Evolutionary conservation across 2,888 invertebrate genomes (phyloP).

Genomic region (Cistogaster globosa): DNA sequence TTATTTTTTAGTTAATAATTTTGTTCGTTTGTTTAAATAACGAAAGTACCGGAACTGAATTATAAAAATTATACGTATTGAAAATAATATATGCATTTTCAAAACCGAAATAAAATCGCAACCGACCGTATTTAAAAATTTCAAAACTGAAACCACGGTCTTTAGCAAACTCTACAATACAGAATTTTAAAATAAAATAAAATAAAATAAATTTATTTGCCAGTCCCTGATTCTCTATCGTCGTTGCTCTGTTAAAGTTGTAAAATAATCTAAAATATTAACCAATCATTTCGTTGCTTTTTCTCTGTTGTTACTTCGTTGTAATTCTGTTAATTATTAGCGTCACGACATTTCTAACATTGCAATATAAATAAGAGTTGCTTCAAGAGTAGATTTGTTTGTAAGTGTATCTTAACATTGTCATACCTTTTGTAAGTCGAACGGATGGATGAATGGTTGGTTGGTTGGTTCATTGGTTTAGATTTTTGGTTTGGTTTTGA

Average conservation of each 20-base stretch:
- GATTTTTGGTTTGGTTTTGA: conserved; percentile 35
- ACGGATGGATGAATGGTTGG: conserved; percentile 37
- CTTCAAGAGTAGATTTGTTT: conserved; percentile 40
- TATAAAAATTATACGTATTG: too few species aligned
- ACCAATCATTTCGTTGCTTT: conserved; percentile 41
- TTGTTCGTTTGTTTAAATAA: too few species aligned
- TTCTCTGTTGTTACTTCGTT: conserved; percentile 29
- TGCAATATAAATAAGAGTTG: conserved; percentile 71
- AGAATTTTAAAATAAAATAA: conserved; percentile 44
- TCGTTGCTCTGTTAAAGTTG: not conserved
- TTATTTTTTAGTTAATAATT: too few species aligned
- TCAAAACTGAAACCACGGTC: too few species aligned
- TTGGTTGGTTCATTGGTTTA: conserved; percentile 34
- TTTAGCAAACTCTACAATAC: too few species aligned
- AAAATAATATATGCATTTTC: too few species aligned
- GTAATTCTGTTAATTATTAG: conserved; percentile 64
- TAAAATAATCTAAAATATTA: conserved; percentile 65
- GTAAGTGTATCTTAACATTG: conserved; percentile 30
- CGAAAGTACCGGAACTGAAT: too few species aligned
- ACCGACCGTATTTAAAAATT: too few species aligned
- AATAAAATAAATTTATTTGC: conserved; percentile 27
- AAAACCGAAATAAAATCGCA: too few species aligned
- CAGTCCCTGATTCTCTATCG: not conserved
- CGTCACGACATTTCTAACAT: conserved; percentile 68
- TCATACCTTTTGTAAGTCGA: conserved; percentile 41